These are phyloP conservation scores for Andrena camellia DNA, from an alignment of 2,888 invertebrate genomes.

Conservation along the genomic window DNA sequence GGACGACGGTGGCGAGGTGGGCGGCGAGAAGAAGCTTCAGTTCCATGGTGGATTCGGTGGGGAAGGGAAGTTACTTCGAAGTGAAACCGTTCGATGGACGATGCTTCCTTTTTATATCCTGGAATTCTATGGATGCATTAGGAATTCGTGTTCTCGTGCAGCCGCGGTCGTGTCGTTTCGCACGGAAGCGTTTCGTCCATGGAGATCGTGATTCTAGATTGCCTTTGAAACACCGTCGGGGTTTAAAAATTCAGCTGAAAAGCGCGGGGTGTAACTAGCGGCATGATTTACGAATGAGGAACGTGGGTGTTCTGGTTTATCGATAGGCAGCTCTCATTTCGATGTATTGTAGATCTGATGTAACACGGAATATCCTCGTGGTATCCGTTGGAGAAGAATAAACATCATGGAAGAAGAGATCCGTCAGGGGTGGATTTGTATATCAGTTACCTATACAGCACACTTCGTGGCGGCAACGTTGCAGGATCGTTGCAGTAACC, in stretches of 20 bases:
- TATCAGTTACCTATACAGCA: too few relatives aligned
- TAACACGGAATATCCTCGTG: too few relatives aligned
- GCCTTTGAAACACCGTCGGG: neutral
- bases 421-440: too few relatives aligned
- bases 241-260: constrained; percentile 10
- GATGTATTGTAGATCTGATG: neutral
- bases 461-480: too few relatives aligned
- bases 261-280: neutral
- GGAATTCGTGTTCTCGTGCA: neutral
- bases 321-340: neutral
- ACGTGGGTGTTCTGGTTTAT: neutral
- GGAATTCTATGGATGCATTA: neutral
- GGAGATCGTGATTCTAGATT: neutral
- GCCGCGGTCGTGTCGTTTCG: neutral
- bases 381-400: too few relatives aligned
- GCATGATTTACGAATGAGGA: constrained; percentile 3
- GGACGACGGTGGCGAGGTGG: too few relatives aligned
- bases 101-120: neutral
- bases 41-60: neutral
- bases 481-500: too few relatives aligned
- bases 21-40: neutral
- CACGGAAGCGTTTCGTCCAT: neutral
- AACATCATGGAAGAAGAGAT: too few relatives aligned
- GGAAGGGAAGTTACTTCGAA: neutral
- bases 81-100: neutral